These are phyloP conservation scores for Henricia sp. DNA, from an alignment of 53 echinoderm and acorn worm genomes.

Conservation along the genomic window DNA sequence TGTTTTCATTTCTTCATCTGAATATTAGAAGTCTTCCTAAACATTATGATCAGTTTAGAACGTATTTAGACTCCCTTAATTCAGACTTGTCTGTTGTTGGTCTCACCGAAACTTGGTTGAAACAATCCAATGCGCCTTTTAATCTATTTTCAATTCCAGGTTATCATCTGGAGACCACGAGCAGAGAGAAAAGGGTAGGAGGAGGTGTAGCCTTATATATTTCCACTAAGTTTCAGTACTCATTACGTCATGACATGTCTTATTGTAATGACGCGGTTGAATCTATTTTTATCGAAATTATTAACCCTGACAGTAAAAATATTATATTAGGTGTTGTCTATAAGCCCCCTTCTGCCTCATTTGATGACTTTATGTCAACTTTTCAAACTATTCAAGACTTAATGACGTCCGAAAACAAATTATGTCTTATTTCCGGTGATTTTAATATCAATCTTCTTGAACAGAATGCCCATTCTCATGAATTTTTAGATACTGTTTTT, in stretches of 20 bases:
- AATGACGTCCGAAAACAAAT: not conserved
- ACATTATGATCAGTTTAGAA: not conserved
- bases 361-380: not conserved
- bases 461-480: not conserved
- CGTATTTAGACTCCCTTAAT: conserved; percentile 6
- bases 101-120: conserved; percentile 24
- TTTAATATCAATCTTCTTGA: too few relatives aligned
- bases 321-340: not conserved
- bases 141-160: conserved; percentile 23
- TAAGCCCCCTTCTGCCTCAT: not conserved
- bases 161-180: conserved; percentile 6
- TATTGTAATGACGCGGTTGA: conserved; percentile 1
- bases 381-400: not conserved
- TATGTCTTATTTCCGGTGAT: not conserved
- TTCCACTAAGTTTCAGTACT: not conserved
- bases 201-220: conserved; percentile 21
- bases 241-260: not conserved
- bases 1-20: not conserved
- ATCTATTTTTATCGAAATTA: conserved; percentile 18
- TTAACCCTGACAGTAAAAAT: not conserved
- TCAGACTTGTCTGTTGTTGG: conserved; percentile 9
- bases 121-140: conserved; percentile 5
- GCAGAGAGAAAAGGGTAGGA: not conserved
- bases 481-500: not conserved
- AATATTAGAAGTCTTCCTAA: conserved; percentile 25